phyloP scores from a whole-genome alignment of 2,888 invertebrate species.

The Tenthredo distinguenda region DNA sequence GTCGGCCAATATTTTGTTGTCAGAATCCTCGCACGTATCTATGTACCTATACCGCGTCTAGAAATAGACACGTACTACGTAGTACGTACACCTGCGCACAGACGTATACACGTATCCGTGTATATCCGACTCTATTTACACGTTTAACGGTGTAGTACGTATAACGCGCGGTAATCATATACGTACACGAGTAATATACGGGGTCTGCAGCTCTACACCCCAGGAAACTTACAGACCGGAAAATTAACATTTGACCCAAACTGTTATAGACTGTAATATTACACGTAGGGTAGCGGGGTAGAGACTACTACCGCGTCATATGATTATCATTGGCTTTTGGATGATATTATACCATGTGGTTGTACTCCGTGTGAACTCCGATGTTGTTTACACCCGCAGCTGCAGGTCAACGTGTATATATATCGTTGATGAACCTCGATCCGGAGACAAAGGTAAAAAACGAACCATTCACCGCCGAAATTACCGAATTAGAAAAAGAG shows the following conservation, averaged over 20 bases:
- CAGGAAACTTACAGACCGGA: conserved; percentile 32
- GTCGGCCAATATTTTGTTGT: not conserved
- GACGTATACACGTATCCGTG: not conserved
- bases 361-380: not conserved
- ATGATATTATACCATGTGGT: not conserved
- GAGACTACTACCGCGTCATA: not conserved
- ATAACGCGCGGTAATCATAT: not conserved
- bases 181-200: not conserved
- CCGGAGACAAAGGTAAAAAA: not conserved
- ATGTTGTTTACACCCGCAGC: not conserved
- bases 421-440: not conserved
- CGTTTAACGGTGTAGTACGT: not conserved
- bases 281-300: not conserved
- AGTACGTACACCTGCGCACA: not conserved
- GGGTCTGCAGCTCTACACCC: not conserved
- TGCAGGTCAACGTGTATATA: not conserved
- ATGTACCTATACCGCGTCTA: not conserved
- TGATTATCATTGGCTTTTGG: not conserved
- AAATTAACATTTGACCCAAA: conserved; percentile 38
- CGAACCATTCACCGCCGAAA: not conserved
- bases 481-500: not conserved
- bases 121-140: not conserved
- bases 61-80: not conserved
- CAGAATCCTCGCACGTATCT: not conserved
- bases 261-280: not conserved